phyloP scores from a whole-genome alignment of 2,888 invertebrate genomes.

The Lasius platythorax region DNA sequence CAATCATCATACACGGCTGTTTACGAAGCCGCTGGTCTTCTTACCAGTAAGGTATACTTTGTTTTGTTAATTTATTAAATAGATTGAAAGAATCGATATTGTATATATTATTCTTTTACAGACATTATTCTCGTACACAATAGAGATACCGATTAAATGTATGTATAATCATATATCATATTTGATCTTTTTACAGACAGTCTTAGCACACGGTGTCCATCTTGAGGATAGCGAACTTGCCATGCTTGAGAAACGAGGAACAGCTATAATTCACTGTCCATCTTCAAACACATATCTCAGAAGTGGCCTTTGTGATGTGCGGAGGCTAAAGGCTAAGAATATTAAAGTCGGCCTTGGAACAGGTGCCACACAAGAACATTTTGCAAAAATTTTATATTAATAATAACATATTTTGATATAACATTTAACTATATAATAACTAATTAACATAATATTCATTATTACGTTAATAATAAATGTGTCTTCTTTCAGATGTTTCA shows the following conservation, averaged over 20 bases:
- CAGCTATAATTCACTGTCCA: conserved; percentile 94
- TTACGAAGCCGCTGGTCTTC: conserved; percentile 91
- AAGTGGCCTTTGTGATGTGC: conserved; percentile 94
- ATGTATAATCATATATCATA: conserved; percentile 29
- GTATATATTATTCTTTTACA: not conserved
- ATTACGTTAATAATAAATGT: conserved; percentile 1
- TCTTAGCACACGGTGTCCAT: conserved; percentile 95
- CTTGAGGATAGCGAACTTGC: conserved; percentile 90
- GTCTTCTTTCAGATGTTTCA: conserved; percentile 90
- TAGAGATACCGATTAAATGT: not conserved
- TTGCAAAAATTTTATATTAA: conserved; percentile 11
- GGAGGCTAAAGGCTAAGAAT: conserved; percentile 88
- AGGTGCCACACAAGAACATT: conserved; percentile 86
- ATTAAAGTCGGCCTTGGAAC: conserved; percentile 95
- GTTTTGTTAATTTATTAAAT: conserved; percentile 23
- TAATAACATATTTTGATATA: not conserved
- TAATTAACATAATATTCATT: not conserved
- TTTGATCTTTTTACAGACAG: conserved; percentile 87
- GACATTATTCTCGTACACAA: not conserved
- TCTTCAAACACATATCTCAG: conserved; percentile 93
- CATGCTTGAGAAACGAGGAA: conserved; percentile 88
- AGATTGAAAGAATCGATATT: not conserved
- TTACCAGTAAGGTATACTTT: conserved; percentile 90
- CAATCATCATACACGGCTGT: conserved; percentile 90
- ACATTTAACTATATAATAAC: not conserved